These are phyloP conservation scores for Ceratosolen fusciceps DNA, from an alignment of 1,140 invertebrate genomes.

Conservation along the genomic window DNA sequence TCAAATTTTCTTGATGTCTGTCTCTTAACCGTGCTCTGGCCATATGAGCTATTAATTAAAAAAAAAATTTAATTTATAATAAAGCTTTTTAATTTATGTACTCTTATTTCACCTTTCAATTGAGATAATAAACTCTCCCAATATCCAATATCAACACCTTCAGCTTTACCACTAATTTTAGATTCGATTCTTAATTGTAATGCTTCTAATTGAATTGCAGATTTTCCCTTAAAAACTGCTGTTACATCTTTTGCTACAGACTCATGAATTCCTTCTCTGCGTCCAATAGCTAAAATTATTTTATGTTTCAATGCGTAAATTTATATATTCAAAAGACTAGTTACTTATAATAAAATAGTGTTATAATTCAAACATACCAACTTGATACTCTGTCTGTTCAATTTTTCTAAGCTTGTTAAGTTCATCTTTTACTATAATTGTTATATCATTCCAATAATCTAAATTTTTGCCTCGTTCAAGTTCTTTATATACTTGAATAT, in stretches of 20 bases:
- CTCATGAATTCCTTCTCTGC: conserved; percentile 94
- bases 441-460: conserved; percentile 98
- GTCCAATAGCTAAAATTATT: conserved; percentile 72
- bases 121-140: conserved; percentile 96
- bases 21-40: conserved; percentile 92
- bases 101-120: conserved; percentile 78
- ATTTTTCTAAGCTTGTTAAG: conserved; percentile 88
- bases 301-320: not conserved
- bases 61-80: not conserved
- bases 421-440: conserved; percentile 96
- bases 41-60: conserved; percentile 83
- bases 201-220: conserved; percentile 85
- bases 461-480: conserved; percentile 88
- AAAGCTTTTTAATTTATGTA: not conserved
- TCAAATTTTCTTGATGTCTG: conserved; percentile 92
- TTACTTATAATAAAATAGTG: not conserved
- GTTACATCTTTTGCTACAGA: conserved; percentile 93
- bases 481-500: conserved; percentile 95
- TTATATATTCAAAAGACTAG: not conserved
- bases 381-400: conserved; percentile 77
- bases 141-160: conserved; percentile 96
- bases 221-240: conserved; percentile 94
- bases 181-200: conserved; percentile 89
- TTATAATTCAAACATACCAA: conserved; percentile 61
- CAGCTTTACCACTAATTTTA: conserved; percentile 87